Base-by-base conservation (phyloP, 2,888 invertebrate species). In the Drosophila subquinaria region DNA sequence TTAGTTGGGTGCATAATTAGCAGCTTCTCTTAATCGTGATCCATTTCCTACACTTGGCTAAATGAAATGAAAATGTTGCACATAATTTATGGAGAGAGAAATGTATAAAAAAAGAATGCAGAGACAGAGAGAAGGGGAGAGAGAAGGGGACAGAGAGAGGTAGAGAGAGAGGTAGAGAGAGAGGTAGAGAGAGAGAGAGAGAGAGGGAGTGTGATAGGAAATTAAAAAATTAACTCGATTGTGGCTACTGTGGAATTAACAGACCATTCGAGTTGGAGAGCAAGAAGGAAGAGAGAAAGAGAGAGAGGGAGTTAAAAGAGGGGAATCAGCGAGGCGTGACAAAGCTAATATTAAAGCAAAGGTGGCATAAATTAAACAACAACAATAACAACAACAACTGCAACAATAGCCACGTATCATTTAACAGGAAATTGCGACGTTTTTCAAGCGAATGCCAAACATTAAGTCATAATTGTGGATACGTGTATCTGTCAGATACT, bases 301-400 rank as follows among this genome's bases (percentile, higher is more conserved):
- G 27, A 23, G 48, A 42, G 43, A 38, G 40, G 40, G 61, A 1
- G 2, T 1, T 8, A 2, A 38, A 38, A 27, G 15, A 38, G 55
- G 30, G 38, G 50, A 23, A 30, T 40, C 76, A 76, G 74, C 88
- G 73, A 79, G 81, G 73, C 86, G 78, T 80, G 82, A 86, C 88
- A 82, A 89, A 86, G 88, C 89, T 81, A 89, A 89, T 85, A 86
- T 80, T 88, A 82, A 80, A 71, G 73, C 76, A 82, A 80, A 86
- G 86, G 86, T 86, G 86, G 86, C 85, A 89, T 86, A 85, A 89
- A 89, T 86, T 89, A 84, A 82, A 85, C 69, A 73, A 33, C 59
- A 47, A 30, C 42, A 36, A 23, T 27, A 45, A 89, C 69, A 71
- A 33, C 59, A 47, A 30, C 42, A 36, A 23, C 33, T 23, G 23